These are phyloP conservation scores for Drusus annulatus DNA, from an alignment of 1,140 invertebrate species.

Conservation along the genomic window DNA sequence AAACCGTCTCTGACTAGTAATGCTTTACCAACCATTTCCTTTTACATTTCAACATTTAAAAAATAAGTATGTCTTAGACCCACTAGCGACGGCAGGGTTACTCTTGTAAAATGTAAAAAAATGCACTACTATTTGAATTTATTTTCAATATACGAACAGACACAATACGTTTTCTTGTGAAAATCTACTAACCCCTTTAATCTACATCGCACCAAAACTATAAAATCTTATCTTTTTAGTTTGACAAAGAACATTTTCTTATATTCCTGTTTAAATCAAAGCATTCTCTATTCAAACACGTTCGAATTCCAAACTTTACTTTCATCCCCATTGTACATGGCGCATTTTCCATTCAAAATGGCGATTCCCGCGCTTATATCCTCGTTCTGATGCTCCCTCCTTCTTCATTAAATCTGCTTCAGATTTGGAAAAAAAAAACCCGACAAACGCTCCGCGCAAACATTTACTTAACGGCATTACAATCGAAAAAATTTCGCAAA, in stretches of 20 bases:
- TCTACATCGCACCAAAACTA: background rate
- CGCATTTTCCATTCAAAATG: constrained; percentile 21
- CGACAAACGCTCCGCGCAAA: constrained; percentile 34
- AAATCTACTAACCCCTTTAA: too few species aligned
- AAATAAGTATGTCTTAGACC: too few species aligned
- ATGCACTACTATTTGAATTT: too few species aligned
- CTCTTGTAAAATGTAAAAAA: too few species aligned
- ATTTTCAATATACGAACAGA: too few species aligned
- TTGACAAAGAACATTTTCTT: background rate
- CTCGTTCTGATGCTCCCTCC: constrained; percentile 10
- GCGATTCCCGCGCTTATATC: constrained; percentile 29
- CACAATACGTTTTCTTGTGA: too few species aligned
- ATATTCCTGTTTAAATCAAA: background rate
- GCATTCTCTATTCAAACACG: background rate
- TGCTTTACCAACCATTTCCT: too few species aligned
- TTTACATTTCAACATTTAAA: too few species aligned
- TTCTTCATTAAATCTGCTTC: constrained; percentile 38
- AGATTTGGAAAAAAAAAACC: constrained; percentile 30
- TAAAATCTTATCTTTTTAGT: background rate
- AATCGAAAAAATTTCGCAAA: constrained; percentile 22
- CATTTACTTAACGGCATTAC: constrained; percentile 22
- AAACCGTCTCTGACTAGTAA: too few species aligned
- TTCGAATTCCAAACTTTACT: background rate
- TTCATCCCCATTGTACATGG: constrained; percentile 16
- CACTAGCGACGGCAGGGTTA: too few species aligned